Percentiles rank a stretch among this genome's conserved stretches.
These are phyloP conservation scores for Lymantria dispar DNA, from an alignment of 2,888 invertebrate genomes.

Conservation along the genomic window DNA sequence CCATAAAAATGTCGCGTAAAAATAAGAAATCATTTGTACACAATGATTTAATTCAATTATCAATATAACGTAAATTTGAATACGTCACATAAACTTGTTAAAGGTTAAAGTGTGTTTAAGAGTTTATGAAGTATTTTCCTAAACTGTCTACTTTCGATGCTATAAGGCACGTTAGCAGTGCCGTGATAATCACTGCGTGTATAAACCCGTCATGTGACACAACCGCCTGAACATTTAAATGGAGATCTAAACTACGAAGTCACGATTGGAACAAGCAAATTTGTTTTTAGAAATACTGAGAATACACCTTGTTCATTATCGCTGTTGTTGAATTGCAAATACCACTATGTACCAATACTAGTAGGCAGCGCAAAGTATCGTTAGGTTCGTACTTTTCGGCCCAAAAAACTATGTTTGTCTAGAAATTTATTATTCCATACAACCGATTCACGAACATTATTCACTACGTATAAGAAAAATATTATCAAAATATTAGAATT, in stretches of 20 bases:
- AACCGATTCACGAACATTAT: too few species aligned
- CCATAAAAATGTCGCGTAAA: too few species aligned
- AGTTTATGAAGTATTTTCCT: neutral
- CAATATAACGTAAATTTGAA: too few species aligned
- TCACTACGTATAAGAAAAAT: too few species aligned
- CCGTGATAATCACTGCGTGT: conserved; percentile 4
- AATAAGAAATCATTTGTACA: too few species aligned
- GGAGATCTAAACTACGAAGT: neutral
- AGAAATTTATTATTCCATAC: too few species aligned
- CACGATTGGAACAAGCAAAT: neutral
- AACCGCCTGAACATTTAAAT: neutral
- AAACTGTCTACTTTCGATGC: neutral
- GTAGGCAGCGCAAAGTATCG: neutral
- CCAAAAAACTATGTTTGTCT: too few species aligned
- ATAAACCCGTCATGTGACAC: neutral
- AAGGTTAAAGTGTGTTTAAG: neutral
- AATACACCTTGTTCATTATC: neutral
- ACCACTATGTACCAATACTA: neutral
- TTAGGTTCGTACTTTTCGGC: neutral
- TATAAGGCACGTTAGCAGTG: neutral
- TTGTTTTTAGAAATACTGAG: neutral
- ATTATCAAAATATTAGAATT: too few species aligned
- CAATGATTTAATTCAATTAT: too few species aligned
- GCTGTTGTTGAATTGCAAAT: neutral
- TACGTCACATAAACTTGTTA: neutral